phyloP scores from a whole-genome alignment of 2,113 vertebrate species.

The Malaclemys terrapin region DNA sequence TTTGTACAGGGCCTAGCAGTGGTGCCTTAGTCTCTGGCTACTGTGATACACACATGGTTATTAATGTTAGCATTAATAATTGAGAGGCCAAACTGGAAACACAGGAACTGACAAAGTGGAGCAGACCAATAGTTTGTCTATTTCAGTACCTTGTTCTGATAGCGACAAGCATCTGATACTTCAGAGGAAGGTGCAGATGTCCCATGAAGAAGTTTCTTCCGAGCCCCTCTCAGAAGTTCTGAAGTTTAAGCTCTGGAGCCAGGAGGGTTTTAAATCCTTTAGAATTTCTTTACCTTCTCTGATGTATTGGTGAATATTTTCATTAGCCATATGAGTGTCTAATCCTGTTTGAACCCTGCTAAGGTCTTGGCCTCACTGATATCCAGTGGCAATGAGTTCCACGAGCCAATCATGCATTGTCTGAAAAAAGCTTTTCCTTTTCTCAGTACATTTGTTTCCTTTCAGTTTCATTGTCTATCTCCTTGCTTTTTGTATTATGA shows the following conservation, averaged over 20 bases:
- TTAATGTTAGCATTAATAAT: neutral
- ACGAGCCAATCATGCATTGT: neutral
- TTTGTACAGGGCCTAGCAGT: fast-evolving
- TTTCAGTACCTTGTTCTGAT: neutral
- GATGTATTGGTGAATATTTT: neutral
- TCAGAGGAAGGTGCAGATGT: neutral
- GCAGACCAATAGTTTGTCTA: neutral
- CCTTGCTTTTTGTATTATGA: neutral
- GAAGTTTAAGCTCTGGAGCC: neutral
- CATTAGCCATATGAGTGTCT: neutral
- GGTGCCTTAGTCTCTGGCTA: fast-evolving
- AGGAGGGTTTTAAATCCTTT: neutral
- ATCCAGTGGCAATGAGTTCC: neutral
- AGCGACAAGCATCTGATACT: neutral
- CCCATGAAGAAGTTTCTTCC: neutral
- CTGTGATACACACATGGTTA: neutral
- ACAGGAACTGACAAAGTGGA: neutral
- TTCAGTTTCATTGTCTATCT: neutral
- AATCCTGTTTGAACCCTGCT: fast-evolving
- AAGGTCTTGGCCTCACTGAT: neutral
- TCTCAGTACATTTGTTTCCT: neutral
- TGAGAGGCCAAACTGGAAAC: fast-evolving
- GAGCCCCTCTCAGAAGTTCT: neutral
- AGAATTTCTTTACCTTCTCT: neutral
- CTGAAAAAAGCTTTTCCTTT: neutral